Percentiles rank a stretch among this genome's conserved stretches.
Evolutionary conservation across 2,113 vertebrate species (phyloP).

Genomic region (Chauna torquata): DNA sequence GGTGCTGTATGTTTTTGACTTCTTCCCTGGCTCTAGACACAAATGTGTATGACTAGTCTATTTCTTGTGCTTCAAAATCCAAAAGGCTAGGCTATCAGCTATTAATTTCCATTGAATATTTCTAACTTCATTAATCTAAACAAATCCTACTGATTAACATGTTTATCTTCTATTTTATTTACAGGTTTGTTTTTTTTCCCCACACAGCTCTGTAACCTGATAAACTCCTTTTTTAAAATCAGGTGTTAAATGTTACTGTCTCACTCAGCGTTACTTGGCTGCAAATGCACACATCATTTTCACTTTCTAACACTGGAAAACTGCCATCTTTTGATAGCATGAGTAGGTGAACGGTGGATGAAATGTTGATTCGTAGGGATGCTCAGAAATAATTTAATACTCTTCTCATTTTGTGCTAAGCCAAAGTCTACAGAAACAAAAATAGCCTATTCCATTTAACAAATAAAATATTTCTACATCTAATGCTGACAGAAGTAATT

Average conservation of each 20-base stretch:
- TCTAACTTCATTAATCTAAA: not conserved
- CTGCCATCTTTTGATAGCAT: not conserved
- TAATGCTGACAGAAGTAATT: not conserved
- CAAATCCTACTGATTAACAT: not conserved
- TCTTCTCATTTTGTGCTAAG: not conserved
- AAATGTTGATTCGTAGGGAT: not conserved
- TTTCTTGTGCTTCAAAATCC: not conserved
- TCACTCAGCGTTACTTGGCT: not conserved
- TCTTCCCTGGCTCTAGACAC: not conserved
- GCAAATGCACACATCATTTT: not conserved
- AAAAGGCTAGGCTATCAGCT: not conserved
- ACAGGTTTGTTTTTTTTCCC: not conserved
- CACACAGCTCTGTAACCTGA: not conserved
- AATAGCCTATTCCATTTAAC: not conserved
- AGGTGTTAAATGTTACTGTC: not conserved
- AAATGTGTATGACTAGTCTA: not conserved
- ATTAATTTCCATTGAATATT: not conserved
- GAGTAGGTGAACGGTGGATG: not conserved
- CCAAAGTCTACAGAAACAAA: not conserved
- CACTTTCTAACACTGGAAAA: not conserved
- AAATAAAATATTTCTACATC: not conserved
- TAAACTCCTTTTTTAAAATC: not conserved
- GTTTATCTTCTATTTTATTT: not conserved
- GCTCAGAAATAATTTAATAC: not conserved
- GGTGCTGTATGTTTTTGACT: not conserved